Conservation (phyloP, 2,888 invertebrate genomes). For the Eupithecia subumbrata region DNA sequence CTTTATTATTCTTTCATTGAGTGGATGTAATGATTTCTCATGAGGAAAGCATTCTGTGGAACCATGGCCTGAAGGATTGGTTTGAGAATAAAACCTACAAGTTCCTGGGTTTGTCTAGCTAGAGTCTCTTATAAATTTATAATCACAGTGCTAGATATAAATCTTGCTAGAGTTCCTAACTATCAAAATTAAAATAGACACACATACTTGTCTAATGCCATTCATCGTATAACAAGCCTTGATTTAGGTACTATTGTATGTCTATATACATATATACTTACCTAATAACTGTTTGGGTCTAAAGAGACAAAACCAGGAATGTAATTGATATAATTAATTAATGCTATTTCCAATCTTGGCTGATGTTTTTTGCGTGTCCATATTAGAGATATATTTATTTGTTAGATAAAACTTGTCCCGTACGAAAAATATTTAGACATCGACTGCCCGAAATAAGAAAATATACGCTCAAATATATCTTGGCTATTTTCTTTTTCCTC, state of each 20-base stretch:
- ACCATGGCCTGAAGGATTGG: neutral
- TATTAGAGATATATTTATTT: neutral
- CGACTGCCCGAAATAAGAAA: neutral
- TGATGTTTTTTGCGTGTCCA: neutral
- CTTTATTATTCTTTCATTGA: slow-evolving; percentile 15
- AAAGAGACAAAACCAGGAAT: neutral
- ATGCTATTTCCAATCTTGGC: neutral
- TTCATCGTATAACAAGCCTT: too few species aligned
- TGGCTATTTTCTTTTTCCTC: neutral
- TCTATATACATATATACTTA: too few species aligned
- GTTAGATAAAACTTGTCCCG: neutral
- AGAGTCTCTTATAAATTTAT: neutral
- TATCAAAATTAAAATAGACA: too few species aligned
- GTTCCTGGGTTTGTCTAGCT: neutral
- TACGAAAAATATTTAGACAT: neutral
- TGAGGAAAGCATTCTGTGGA: neutral
- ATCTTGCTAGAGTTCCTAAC: too few species aligned
- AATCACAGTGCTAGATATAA: too few species aligned
- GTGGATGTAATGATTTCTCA: slow-evolving; percentile 3
- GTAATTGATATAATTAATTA: neutral
- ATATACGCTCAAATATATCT: neutral
- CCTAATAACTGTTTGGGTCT: too few species aligned
- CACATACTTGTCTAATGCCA: too few species aligned
- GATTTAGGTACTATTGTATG: too few species aligned
- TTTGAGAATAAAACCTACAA: neutral